A percentile compares a stretch with the other conserved stretches of the same genome.
Evolutionary conservation across 2,797 vertebrate genomes (phyloP).

Genomic region (Gambusia yucatana): DNA sequence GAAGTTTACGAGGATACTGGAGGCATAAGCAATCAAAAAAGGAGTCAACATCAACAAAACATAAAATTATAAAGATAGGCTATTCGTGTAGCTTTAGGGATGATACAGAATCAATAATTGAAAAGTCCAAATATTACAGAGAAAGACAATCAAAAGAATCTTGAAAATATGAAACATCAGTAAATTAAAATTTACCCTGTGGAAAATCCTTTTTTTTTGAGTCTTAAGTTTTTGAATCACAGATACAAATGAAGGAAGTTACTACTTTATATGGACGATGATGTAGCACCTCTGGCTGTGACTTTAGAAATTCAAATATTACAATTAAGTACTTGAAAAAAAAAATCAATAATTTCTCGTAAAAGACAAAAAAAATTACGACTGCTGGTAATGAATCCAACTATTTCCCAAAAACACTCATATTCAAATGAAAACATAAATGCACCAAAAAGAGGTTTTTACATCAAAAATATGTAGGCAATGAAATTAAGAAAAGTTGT

Average conservation of each 20-base stretch:
- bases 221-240: background rate
- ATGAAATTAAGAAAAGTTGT: background rate
- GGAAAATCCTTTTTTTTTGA: background rate
- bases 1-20: background rate
- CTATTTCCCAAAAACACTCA: background rate
- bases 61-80: background rate
- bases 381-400: background rate
- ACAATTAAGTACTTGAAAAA: background rate
- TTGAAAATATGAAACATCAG: background rate
- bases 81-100: background rate
- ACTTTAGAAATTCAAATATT: background rate
- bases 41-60: background rate
- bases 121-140: background rate
- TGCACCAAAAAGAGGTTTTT: background rate
- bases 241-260: too few relatives aligned
- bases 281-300: too few relatives aligned
- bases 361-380: background rate
- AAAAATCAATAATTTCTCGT: background rate
- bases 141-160: background rate
- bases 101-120: background rate
- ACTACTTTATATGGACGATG: too few relatives aligned
- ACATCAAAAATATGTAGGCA: background rate
- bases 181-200: background rate
- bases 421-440: background rate
- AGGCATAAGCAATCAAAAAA: background rate